phyloP scores from a whole-genome alignment of 1,140 invertebrate genomes.

The Aporrectodea caliginosa region DNA sequence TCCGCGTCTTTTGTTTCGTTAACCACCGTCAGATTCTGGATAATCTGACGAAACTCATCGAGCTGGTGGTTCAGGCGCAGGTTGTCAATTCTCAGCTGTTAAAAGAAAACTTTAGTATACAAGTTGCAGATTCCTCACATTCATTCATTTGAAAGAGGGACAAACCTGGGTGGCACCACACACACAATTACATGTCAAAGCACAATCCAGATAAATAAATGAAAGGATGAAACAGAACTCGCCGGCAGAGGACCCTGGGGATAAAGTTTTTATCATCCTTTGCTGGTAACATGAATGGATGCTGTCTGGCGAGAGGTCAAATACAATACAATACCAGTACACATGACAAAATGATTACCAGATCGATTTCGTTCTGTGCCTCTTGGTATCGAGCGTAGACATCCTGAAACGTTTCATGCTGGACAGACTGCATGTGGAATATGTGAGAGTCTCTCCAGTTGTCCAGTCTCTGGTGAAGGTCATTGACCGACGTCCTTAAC shows the following conservation, averaged over 20 bases:
- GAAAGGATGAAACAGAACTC: no score
- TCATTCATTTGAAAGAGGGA: no score
- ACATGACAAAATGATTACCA: no score
- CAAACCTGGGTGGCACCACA: no score
- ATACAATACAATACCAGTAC: no score
- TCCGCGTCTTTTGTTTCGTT: background rate
- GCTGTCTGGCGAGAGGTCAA: no score
- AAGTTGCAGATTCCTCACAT: no score
- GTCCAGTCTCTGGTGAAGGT: background rate
- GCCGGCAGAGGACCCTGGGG: no score
- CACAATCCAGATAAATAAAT: no score
- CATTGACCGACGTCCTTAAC: background rate
- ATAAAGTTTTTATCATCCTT: no score
- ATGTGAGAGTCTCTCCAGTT: background rate
- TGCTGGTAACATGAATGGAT: no score
- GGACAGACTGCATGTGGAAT: background rate
- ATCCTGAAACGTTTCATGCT: background rate
- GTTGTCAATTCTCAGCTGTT: background rate
- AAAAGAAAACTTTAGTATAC: background rate
- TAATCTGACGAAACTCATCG: background rate
- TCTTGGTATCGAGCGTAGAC: background rate
- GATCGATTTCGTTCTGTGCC: background rate
- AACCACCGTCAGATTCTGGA: background rate
- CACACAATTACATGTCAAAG: no score
- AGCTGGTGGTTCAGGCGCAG: background rate